Evolutionary conservation across 2,888 invertebrate species (phyloP).

Genomic region (Drosophila meridiana): DNA sequence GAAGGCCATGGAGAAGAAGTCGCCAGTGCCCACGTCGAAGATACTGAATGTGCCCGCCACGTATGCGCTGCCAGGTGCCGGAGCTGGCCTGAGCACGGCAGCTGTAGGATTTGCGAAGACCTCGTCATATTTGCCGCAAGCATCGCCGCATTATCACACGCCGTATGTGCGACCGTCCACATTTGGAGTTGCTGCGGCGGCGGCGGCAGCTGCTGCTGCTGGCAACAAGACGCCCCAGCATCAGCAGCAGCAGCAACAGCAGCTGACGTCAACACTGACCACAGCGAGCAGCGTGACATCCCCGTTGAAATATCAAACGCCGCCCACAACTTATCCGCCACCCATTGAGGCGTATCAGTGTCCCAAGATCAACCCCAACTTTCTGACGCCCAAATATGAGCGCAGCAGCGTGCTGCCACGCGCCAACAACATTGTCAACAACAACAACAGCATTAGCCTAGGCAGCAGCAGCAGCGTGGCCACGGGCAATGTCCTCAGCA

Average conservation of each 20-base stretch:
- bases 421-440: slow-evolving; percentile 55
- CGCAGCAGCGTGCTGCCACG: slow-evolving; percentile 77
- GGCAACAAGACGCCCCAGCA: slow-evolving; percentile 65
- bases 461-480: not conserved
- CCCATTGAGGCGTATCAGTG: slow-evolving; percentile 85
- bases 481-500: not conserved
- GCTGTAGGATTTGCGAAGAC: slow-evolving; percentile 67
- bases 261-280: slow-evolving; percentile 57
- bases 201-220: slow-evolving; percentile 29
- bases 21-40: slow-evolving; percentile 81
- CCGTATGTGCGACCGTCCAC: slow-evolving; percentile 78
- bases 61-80: slow-evolving; percentile 73
- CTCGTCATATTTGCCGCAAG: slow-evolving; percentile 80
- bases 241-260: slow-evolving; percentile 57
- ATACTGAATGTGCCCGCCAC: slow-evolving; percentile 82
- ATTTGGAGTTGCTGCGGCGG: slow-evolving; percentile 57
- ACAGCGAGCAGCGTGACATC: slow-evolving; percentile 54
- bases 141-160: slow-evolving; percentile 81
- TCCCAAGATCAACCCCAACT: slow-evolving; percentile 85
- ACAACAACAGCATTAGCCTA: slow-evolving; percentile 8
- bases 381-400: slow-evolving; percentile 84
- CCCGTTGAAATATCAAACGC: slow-evolving; percentile 83
- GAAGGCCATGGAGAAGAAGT: slow-evolving; percentile 81
- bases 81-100: slow-evolving; percentile 14
- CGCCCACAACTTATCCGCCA: slow-evolving; percentile 83